phyloP scores from a whole-genome alignment of 2,113 vertebrate species.

The Periophthalmus modestus region DNA sequence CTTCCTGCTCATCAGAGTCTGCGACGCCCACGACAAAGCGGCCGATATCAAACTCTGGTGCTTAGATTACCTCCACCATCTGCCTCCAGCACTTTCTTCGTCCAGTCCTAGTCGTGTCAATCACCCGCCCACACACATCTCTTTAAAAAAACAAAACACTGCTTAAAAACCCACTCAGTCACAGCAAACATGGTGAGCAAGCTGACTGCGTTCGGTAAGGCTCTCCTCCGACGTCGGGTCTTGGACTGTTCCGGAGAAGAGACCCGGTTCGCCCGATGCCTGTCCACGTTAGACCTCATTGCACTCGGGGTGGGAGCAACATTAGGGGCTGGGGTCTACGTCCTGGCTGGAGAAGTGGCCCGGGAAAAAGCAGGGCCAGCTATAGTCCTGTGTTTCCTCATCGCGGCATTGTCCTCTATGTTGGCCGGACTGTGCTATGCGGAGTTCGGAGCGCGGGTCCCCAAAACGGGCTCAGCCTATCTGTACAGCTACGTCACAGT shows the following conservation, averaged over 20 bases:
- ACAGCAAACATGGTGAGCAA: conserved; percentile 73
- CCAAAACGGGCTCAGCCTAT: conserved; percentile 93
- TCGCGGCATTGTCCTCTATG: conserved; percentile 91
- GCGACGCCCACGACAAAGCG: conserved; percentile 7
- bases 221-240: conserved; percentile 83
- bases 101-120: conserved; percentile 38
- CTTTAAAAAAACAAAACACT: conserved; percentile 32
- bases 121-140: conserved; percentile 38
- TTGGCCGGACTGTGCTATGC: conserved; percentile 95
- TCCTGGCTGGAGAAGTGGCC: conserved; percentile 90
- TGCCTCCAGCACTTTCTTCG: conserved; percentile 20
- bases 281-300: conserved; percentile 90
- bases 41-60: conserved; percentile 20
- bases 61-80: conserved; percentile 20
- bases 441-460: conserved; percentile 93
- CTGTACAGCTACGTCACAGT: conserved; percentile 97
- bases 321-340: conserved; percentile 90
- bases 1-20: conserved; percentile 19
- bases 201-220: conserved; percentile 79
- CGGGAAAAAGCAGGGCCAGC: conserved; percentile 89
- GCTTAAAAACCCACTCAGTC: conserved; percentile 37
- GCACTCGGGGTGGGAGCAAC: conserved; percentile 94
- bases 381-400: conserved; percentile 92
- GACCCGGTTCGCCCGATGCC: conserved; percentile 87
- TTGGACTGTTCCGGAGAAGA: conserved; percentile 79